Evolutionary conservation across 2,888 invertebrate genomes (phyloP).

Genomic region (Xylophagus ater): DNA sequence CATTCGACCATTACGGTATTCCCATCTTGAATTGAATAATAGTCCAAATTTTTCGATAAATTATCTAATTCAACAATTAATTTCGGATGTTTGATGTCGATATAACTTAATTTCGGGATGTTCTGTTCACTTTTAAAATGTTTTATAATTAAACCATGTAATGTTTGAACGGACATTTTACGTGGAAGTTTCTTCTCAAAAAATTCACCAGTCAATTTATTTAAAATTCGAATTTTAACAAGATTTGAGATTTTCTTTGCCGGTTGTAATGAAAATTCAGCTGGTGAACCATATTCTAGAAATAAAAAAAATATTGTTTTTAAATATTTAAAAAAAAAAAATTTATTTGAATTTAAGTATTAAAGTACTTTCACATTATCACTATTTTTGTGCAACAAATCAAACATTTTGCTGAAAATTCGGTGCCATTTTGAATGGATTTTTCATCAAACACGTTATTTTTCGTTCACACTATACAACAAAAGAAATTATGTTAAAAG

Average conservation of each 20-base stretch:
- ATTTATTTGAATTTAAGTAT: neutral
- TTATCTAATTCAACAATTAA: slow-evolving; percentile 69
- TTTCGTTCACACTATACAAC: no score
- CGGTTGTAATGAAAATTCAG: slow-evolving; percentile 54
- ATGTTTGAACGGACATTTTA: slow-evolving; percentile 70
- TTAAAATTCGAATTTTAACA: slow-evolving; percentile 48
- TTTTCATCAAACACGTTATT: no score
- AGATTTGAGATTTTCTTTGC: slow-evolving; percentile 58
- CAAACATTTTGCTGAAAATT: no score
- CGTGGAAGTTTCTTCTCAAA: slow-evolving; percentile 61
- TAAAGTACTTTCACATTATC: no score
- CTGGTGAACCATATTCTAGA: slow-evolving; percentile 73
- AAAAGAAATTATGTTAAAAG: no score
- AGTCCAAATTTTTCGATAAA: slow-evolving; percentile 68
- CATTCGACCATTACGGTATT: slow-evolving; percentile 66
- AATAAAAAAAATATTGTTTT: slow-evolving; percentile 17
- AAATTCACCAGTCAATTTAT: slow-evolving; percentile 39
- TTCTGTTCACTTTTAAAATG: slow-evolving; percentile 47
- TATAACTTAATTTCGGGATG: slow-evolving; percentile 36
- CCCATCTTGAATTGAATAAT: slow-evolving; percentile 73
- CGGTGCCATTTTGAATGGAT: no score
- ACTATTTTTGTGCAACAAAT: no score
- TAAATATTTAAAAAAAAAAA: slow-evolving; percentile 7
- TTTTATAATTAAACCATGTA: slow-evolving; percentile 68
- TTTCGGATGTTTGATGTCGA: slow-evolving; percentile 48